phyloP scores from a whole-genome alignment of 2,113 vertebrate genomes.

The Anoplopoma fimbria region DNA sequence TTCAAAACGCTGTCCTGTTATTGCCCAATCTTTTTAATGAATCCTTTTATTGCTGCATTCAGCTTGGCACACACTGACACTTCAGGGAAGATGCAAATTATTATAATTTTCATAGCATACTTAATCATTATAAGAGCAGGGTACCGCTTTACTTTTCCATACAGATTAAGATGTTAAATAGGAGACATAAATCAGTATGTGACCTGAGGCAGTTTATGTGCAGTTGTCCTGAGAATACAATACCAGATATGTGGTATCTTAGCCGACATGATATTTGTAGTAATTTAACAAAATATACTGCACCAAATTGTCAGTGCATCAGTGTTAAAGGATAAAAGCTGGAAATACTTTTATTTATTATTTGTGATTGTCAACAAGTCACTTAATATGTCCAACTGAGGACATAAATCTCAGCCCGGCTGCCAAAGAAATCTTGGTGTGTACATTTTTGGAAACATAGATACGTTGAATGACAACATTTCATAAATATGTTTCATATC shows the following conservation, averaged over 20 bases:
- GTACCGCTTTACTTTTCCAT: background rate
- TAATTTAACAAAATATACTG: background rate
- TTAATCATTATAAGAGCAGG: background rate
- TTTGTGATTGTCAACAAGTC: no score
- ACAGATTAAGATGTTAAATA: background rate
- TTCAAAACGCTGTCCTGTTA: background rate
- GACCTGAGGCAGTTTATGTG: background rate
- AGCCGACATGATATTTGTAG: background rate
- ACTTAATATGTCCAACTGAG: no score
- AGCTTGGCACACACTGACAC: background rate
- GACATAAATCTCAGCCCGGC: no score
- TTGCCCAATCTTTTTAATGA: background rate
- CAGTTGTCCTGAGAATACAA: no score
- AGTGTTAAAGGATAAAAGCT: no score
- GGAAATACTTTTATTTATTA: no score
- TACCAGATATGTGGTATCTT: background rate
- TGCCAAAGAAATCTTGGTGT: no score
- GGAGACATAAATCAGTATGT: background rate
- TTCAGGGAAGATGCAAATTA: background rate
- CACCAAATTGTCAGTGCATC: no score
- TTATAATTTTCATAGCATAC: background rate
- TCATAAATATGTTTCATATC: no score
- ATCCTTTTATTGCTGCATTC: background rate
- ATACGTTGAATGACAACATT: no score
- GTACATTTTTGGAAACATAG: no score